phyloP scores from a whole-genome alignment of 2,888 invertebrate species.

The Eupithecia dodoneata region DNA sequence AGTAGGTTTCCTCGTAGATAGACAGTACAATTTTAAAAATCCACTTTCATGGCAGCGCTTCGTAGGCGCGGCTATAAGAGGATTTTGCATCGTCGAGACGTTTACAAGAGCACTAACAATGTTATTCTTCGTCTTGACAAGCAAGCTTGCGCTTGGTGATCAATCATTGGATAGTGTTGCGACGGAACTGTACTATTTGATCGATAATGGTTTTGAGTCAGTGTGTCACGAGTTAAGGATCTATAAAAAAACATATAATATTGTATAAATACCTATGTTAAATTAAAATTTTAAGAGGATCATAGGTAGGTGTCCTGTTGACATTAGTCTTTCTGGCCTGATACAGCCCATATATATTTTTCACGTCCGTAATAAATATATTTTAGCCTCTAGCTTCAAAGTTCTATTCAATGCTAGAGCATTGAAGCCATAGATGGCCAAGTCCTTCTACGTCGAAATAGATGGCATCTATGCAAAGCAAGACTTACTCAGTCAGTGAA shows the following conservation, averaged over 20 bases:
- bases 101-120: slow-evolving; percentile 79
- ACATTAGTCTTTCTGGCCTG: no score
- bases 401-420: no score
- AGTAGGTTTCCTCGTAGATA: slow-evolving; percentile 5
- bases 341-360: no score
- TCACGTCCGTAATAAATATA: no score
- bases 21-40: slow-evolving; percentile 31
- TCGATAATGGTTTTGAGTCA: slow-evolving; percentile 44
- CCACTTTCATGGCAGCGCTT: slow-evolving; percentile 38
- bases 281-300: neutral
- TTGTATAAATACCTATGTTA: neutral
- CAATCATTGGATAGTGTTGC: slow-evolving; percentile 75
- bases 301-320: neutral
- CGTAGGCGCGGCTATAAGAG: slow-evolving; percentile 64
- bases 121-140: slow-evolving; percentile 81
- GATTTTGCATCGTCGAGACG: slow-evolving; percentile 74
- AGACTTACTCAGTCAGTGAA: no score
- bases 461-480: no score
- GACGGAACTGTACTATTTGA: slow-evolving; percentile 45
- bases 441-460: no score
- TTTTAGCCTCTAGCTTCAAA: no score
- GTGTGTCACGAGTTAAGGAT: neutral
- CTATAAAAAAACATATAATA: no score
- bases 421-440: no score
- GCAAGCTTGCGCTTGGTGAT: slow-evolving; percentile 69